Evolutionary conservation across 2,888 invertebrate species (phyloP).

Genomic region (Pomacea canaliculata): DNA sequence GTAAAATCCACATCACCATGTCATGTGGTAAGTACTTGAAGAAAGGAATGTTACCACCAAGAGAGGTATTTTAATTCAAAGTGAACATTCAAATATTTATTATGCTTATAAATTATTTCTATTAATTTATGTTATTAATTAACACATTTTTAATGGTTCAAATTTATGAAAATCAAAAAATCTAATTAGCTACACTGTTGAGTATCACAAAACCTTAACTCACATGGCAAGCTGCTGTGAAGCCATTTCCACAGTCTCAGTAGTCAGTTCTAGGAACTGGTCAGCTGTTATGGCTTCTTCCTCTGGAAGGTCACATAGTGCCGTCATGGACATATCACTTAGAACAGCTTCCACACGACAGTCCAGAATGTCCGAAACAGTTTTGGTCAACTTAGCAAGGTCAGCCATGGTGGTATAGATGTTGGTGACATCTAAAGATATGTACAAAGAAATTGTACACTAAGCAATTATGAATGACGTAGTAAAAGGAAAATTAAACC

Average conservation of each 20-base stretch:
- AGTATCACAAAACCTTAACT: slow-evolving; percentile 30
- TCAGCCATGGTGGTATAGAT: slow-evolving; percentile 61
- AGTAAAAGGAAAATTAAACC: too few species aligned
- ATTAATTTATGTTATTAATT: too few species aligned
- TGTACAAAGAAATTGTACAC: not conserved
- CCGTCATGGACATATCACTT: slow-evolving; percentile 87
- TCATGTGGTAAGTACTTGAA: too few species aligned
- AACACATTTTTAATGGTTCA: too few species aligned
- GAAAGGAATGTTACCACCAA: too few species aligned
- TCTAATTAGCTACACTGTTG: not conserved
- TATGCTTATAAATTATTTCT: too few species aligned
- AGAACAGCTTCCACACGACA: slow-evolving; percentile 91
- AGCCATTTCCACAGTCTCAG: slow-evolving; percentile 74
- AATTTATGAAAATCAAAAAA: too few species aligned
- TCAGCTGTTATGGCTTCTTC: slow-evolving; percentile 89
- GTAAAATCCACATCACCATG: too few species aligned
- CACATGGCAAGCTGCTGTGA: slow-evolving; percentile 70
- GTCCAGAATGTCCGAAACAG: slow-evolving; percentile 90
- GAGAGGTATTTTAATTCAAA: too few species aligned
- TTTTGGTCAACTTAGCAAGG: slow-evolving; percentile 65
- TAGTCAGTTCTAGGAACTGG: slow-evolving; percentile 85
- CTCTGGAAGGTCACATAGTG: slow-evolving; percentile 84
- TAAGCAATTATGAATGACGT: too few species aligned
- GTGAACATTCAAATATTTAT: too few species aligned
- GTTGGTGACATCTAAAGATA: slow-evolving; percentile 57